phyloP scores from a whole-genome alignment of 2,888 invertebrate genomes.

The Peribatodes rhomboidaria region DNA sequence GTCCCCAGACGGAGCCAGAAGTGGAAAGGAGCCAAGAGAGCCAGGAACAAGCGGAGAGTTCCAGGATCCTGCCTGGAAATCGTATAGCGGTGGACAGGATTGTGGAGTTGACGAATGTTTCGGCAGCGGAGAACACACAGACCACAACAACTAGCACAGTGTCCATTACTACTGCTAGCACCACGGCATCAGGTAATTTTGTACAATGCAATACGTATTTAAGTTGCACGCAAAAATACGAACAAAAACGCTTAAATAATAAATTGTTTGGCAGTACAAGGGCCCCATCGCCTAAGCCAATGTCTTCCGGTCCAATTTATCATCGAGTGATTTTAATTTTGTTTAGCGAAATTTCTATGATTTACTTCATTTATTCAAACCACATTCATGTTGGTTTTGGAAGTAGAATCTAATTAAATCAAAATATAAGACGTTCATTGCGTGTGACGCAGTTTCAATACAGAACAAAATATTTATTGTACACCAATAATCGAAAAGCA shows the following conservation, averaged over 20 bases:
- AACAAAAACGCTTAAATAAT: background rate
- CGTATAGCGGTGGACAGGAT: conserved; percentile 77
- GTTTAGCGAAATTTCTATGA: no score
- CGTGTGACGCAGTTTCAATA: no score
- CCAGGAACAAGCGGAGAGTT: conserved; percentile 61
- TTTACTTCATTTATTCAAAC: no score
- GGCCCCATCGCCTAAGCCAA: no score
- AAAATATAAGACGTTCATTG: no score
- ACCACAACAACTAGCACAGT: conserved; percentile 65
- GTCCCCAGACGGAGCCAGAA: conserved; percentile 67
- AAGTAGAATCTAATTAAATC: no score
- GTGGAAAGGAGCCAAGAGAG: conserved; percentile 42
- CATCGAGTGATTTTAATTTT: no score
- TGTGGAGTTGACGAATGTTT: conserved; percentile 72
- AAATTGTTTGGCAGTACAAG: no score
- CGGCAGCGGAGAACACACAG: conserved; percentile 56
- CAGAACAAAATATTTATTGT: no score
- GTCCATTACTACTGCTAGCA: conserved; percentile 70
- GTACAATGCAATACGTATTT: background rate
- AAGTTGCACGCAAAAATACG: background rate
- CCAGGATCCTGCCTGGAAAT: conserved; percentile 67
- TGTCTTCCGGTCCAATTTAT: no score
- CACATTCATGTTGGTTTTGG: no score
- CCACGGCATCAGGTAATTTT: conserved; percentile 79
- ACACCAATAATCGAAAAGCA: no score